These are phyloP conservation scores for Calephelis perditalis DNA, from an alignment of 2,888 invertebrate species.

Conservation along the genomic window DNA sequence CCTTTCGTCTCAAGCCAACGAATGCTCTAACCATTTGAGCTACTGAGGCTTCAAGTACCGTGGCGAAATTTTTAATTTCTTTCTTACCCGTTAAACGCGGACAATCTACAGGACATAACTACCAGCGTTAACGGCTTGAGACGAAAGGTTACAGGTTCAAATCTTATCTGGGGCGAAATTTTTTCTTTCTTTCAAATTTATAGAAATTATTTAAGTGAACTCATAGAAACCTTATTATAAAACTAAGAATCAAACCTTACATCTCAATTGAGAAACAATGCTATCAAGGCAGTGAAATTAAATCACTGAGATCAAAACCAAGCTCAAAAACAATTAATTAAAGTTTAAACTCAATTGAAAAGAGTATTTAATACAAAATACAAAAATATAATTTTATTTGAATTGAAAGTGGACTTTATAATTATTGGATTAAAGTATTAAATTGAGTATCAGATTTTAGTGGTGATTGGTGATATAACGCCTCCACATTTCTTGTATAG, in stretches of 20 bases:
- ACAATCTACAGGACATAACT: too few species aligned
- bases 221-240: conserved; percentile 52
- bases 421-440: conserved; percentile 31
- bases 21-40: too few species aligned
- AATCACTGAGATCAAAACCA: conserved; percentile 31
- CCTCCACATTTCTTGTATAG: conserved; percentile 49
- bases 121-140: too few species aligned
- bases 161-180: too few species aligned
- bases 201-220: conserved; percentile 28
- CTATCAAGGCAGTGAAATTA: conserved; percentile 44
- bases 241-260: conserved; percentile 48
- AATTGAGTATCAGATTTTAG: conserved; percentile 40
- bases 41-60: too few species aligned
- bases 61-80: too few species aligned
- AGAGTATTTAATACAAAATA: conserved; percentile 34
- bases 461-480: conserved; percentile 51
- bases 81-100: too few species aligned
- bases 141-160: too few species aligned
- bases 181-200: too few species aligned
- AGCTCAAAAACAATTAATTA: conserved; percentile 29
- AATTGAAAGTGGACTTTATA: conserved; percentile 36
- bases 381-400: conserved; percentile 20
- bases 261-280: conserved; percentile 68
- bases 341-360: conserved; percentile 31
- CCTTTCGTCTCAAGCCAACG: too few species aligned